Evolutionary conservation across 2,888 invertebrate genomes (phyloP).

Genomic region (Drosophila borborema): DNA sequence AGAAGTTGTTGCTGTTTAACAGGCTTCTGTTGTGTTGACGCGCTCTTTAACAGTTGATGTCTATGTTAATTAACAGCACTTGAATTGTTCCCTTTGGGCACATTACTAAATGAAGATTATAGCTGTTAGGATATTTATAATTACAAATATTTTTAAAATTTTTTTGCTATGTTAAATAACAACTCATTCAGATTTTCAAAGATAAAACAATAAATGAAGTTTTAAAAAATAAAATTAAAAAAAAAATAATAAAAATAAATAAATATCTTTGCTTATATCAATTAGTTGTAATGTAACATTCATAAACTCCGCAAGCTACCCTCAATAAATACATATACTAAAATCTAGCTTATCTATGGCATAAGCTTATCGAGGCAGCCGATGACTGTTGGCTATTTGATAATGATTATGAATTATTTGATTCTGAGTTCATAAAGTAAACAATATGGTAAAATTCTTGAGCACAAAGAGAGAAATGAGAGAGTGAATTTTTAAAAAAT

Average conservation of each 20-base stretch:
- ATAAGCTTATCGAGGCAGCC: constrained; percentile 19
- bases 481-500: background rate
- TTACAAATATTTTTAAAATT: too few species aligned
- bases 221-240: too few species aligned
- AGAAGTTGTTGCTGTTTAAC: background rate
- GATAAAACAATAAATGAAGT: too few species aligned
- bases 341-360: constrained; percentile 23
- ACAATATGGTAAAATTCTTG: constrained; percentile 15
- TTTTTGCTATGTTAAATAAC: too few species aligned
- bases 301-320: background rate
- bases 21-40: background rate
- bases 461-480: too few species aligned
- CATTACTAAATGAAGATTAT: too few species aligned
- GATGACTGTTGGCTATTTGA: constrained; percentile 18
- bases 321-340: background rate
- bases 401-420: constrained; percentile 5
- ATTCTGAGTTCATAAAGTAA: constrained; percentile 26
- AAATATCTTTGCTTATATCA: background rate
- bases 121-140: too few species aligned
- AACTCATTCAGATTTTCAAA: too few species aligned
- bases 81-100: background rate
- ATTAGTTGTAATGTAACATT: background rate
- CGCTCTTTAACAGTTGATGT: background rate
- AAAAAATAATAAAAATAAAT: background rate
- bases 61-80: background rate